Evolutionary conservation across 2,888 invertebrate genomes (phyloP), one percentile per base, ranked within the genome.

Genomic region (Cinara cedri): DNA sequence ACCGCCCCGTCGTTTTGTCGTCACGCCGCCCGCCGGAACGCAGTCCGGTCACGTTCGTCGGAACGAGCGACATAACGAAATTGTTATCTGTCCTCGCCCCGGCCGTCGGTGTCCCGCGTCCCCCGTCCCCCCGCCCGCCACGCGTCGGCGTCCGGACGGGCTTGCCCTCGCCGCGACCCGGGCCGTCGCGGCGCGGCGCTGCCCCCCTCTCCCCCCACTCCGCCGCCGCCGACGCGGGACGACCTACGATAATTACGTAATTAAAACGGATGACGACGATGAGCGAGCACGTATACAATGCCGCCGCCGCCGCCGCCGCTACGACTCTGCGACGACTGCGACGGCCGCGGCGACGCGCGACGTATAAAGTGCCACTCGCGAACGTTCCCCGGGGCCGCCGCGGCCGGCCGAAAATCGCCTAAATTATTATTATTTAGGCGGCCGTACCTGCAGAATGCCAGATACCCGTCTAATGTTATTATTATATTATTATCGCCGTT

Each of bases 51-150:
- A 76, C 76, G 76, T 76, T 11, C 76, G 76, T 76, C 57, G 68
- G 49, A 76, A 76, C 68, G 68, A 68, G 55, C 76, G 76, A 68
- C 76, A 49, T 68, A 68, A 76, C 76, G 76, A 68, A 76, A 76
- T 76, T 76, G 76, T 76, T 76, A 76, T 76, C 76, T 74, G 10
- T 51, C 34, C 49, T 63, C 46, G n/a, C 9, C 51, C 51, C 16
- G 11, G 34, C 13, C 60, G 42, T n/a, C n/a, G n/a, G n/a, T n/a
- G n/a, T 4, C 24, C 49, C 57, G 19, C 2, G 24, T 16, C 49
- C 13, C 57, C 24, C 49, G 44, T 14, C 2, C 14, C 11, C 49
- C 13, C 57, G 60, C 9, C 34, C 46, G n/a, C 42, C 72, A 4
- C 34, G 34, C 57, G 24, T 34, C 44, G 49, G 1, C 24, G 21